Percentiles rank a stretch among this genome's conserved stretches.
These are phyloP conservation scores for Bubalus kerabau DNA, from an alignment of 2,113 vertebrate species.

Conservation along the genomic window DNA sequence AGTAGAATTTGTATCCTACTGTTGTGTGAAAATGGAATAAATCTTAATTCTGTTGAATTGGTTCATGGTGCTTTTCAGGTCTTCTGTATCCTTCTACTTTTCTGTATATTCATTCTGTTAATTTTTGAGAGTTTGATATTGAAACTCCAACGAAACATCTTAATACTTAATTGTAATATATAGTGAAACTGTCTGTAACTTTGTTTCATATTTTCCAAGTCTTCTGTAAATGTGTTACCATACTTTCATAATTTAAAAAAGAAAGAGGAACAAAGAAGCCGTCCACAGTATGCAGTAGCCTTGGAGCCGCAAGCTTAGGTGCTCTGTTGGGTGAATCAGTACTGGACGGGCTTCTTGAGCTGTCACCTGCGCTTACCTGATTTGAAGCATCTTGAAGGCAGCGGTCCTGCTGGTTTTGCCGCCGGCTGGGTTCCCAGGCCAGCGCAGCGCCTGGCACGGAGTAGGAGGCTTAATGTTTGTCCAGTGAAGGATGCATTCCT, in stretches of 20 bases:
- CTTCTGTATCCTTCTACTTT: not conserved
- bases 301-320: not conserved
- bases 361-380: not conserved
- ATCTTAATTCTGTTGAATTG: not conserved
- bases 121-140: not conserved
- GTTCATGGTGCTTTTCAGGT: not conserved
- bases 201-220: not conserved
- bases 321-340: not conserved
- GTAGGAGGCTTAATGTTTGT: not conserved
- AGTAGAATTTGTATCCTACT: not conserved
- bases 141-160: not conserved
- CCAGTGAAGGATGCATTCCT: not conserved
- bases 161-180: not conserved
- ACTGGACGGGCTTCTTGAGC: not conserved
- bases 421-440: not conserved
- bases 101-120: not conserved
- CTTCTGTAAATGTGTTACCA: not conserved
- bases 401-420: not conserved
- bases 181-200: not conserved
- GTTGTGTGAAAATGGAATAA: not conserved
- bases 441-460: not conserved
- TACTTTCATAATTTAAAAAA: not conserved
- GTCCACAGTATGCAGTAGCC: not conserved
- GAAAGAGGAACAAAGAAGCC: not conserved
- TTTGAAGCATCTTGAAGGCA: not conserved